These are phyloP conservation scores for Helarctos malayanus DNA, from an alignment of 2,797 vertebrate species.

Conservation along the genomic window DNA sequence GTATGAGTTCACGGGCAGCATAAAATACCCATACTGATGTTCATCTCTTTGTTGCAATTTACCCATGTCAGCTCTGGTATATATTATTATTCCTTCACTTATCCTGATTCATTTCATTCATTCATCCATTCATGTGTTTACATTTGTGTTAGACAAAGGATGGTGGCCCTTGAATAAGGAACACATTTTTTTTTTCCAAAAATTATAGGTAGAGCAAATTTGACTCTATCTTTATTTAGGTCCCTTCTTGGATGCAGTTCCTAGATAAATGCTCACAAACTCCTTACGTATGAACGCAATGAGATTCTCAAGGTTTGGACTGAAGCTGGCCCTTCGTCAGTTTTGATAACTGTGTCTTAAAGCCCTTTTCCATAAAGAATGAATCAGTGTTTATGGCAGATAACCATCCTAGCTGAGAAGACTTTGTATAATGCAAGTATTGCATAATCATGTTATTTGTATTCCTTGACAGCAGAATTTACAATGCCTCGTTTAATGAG, in stretches of 20 bases:
- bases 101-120: background rate
- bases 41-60: background rate
- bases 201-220: background rate
- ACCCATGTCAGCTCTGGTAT: background rate
- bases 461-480: slow-evolving; percentile 77
- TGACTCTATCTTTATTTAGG: background rate
- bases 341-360: slow-evolving; percentile 59
- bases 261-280: background rate
- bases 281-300: background rate
- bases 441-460: slow-evolving; percentile 81
- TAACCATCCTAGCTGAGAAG: slow-evolving; percentile 58
- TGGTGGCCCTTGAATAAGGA: background rate
- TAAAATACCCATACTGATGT: fast-evolving
- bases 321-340: background rate
- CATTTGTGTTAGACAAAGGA: background rate
- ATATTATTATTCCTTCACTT: background rate
- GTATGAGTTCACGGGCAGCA: background rate
- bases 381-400: slow-evolving; percentile 65
- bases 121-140: background rate
- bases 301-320: background rate
- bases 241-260: background rate
- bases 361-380: slow-evolving; percentile 69
- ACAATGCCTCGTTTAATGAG: slow-evolving; percentile 78
- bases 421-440: slow-evolving; percentile 57
- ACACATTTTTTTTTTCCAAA: background rate